phyloP scores from a whole-genome alignment of 2,113 vertebrate species.

The Oxygymnocypris stewartii region DNA sequence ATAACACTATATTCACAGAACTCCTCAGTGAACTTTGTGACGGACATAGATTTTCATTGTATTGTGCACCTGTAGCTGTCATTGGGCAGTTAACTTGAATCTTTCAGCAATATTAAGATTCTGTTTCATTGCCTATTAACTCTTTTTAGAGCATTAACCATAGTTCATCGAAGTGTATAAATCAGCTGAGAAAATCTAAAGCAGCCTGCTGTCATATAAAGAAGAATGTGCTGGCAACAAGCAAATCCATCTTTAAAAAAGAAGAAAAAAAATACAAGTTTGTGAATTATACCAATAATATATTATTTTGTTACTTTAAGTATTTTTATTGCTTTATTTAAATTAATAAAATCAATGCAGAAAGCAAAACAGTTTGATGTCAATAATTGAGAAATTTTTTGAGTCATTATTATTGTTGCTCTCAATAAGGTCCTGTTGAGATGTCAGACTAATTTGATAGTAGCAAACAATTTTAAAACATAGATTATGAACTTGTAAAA shows the following conservation, averaged over 20 bases:
- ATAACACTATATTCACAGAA: neutral
- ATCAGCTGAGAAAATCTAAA: neutral
- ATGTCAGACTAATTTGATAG: neutral
- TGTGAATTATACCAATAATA: neutral
- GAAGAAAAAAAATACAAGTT: no score
- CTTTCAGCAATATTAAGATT: neutral
- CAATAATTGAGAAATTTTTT: neutral
- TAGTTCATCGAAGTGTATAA: neutral
- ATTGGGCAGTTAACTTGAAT: neutral
- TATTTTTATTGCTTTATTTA: neutral
- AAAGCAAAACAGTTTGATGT: neutral
- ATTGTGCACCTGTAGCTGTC: neutral
- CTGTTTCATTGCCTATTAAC: neutral
- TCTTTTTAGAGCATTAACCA: neutral
- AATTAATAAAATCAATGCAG: neutral
- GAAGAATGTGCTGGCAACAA: neutral
- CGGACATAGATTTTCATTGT: neutral
- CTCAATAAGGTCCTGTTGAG: neutral
- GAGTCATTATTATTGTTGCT: neutral
- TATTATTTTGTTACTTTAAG: neutral
- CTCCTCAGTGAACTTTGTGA: neutral
- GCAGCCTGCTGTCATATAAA: neutral
- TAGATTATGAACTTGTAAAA: neutral
- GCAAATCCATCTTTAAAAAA: neutral
- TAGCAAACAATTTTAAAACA: neutral